phyloP scores from a whole-genome alignment of 2,888 invertebrate genomes.

The Thelaira solivaga region DNA sequence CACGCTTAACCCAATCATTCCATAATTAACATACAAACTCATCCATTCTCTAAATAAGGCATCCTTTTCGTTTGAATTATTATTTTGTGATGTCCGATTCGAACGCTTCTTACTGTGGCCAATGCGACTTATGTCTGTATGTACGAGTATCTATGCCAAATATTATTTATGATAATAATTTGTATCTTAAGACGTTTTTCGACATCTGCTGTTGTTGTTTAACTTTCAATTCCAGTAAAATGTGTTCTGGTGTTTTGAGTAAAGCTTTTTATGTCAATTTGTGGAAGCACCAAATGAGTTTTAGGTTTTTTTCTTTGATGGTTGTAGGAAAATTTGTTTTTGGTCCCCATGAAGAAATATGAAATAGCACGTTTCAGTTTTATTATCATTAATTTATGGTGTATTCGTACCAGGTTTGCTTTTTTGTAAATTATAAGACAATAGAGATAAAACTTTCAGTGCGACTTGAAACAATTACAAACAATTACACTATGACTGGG shows the following conservation, averaged over 20 bases:
- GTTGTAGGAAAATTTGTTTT: constrained; percentile 71
- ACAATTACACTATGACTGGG: too few relatives aligned
- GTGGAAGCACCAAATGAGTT: background rate
- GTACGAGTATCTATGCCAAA: constrained; percentile 63
- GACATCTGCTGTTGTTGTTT: constrained; percentile 66
- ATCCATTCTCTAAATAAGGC: constrained; percentile 35
- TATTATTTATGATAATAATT: constrained; percentile 75
- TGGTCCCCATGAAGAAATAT: constrained; percentile 61
- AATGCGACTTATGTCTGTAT: constrained; percentile 57
- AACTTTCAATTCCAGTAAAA: background rate
- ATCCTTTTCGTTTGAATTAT: constrained; percentile 23
- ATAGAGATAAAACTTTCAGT: too few relatives aligned
- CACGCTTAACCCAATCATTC: constrained; percentile 61
- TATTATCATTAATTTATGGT: constrained; percentile 72
- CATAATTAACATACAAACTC: constrained; percentile 52
- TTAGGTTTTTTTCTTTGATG: background rate
- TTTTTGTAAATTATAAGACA: too few relatives aligned
- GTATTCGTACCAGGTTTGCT: constrained; percentile 38
- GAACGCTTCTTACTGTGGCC: background rate
- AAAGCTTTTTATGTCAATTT: constrained; percentile 42
- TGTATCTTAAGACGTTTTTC: constrained; percentile 60
- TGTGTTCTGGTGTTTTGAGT: background rate
- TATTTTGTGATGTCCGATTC: constrained; percentile 31
- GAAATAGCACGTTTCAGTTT: constrained; percentile 74
- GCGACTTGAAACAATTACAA: too few relatives aligned